A percentile compares a stretch with the other conserved stretches of the same genome.
These are phyloP conservation scores for Antheraea pernyi DNA, from an alignment of 1,140 invertebrate genomes.

Conservation along the genomic window DNA sequence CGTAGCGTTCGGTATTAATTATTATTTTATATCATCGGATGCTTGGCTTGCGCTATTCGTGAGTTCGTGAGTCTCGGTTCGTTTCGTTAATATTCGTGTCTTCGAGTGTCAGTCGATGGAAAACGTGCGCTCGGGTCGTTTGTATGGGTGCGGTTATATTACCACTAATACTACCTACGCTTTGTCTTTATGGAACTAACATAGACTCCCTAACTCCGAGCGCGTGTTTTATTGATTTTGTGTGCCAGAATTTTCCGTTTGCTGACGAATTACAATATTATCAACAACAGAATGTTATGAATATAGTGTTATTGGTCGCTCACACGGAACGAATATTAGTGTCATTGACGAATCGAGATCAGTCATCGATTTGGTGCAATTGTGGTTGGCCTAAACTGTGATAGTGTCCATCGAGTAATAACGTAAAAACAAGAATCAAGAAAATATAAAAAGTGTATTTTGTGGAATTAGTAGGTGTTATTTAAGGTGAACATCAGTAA, in stretches of 20 bases:
- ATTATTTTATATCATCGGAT: neutral
- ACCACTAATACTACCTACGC: conserved; percentile 33
- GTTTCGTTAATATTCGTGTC: conserved; percentile 17
- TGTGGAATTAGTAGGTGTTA: conserved; percentile 18
- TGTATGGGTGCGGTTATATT: conserved; percentile 37
- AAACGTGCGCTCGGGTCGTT: conserved; percentile 34
- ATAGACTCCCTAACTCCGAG: conserved; percentile 20
- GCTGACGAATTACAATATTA: conserved; percentile 28
- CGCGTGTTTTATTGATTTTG: conserved; percentile 55
- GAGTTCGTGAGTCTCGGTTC: conserved; percentile 12
- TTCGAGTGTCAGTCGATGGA: conserved; percentile 35
- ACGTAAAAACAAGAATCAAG: conserved; percentile 20
- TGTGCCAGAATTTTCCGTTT: conserved; percentile 49
- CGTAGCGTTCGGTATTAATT: neutral
- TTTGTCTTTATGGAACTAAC: conserved; percentile 39
- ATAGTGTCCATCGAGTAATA: conserved; percentile 33
- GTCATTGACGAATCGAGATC: conserved; percentile 54
- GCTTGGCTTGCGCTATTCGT: neutral
- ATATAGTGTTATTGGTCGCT: conserved; percentile 50
- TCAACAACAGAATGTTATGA: conserved; percentile 48
- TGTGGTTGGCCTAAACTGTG: conserved; percentile 43
- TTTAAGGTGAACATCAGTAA: conserved; percentile 47
- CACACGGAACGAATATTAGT: conserved; percentile 47
- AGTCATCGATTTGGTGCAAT: conserved; percentile 58
- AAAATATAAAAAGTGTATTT: conserved; percentile 33